Conservation (phyloP, 35 echinoderm and acorn worm species). For the Hemicentrotus pulcherrimus region DNA sequence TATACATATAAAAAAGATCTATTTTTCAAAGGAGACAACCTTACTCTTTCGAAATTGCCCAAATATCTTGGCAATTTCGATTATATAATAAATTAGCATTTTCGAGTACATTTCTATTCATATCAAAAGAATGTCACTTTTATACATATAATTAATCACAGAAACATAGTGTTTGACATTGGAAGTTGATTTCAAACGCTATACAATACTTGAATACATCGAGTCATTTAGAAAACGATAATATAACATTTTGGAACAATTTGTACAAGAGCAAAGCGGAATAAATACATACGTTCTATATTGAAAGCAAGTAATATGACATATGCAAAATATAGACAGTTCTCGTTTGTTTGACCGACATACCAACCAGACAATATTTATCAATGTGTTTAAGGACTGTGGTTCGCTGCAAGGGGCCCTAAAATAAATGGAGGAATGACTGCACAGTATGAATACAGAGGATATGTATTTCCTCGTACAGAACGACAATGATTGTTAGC, state of each 20-base stretch:
- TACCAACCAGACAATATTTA: not conserved
- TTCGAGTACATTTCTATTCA: not conserved
- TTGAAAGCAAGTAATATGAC: not conserved
- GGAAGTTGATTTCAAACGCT: not conserved
- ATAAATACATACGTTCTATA: conserved; percentile 24
- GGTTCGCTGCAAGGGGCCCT: not conserved
- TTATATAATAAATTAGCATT: conserved; percentile 23
- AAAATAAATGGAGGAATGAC: not conserved
- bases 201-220: not conserved
- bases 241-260: not conserved
- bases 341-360: not conserved
- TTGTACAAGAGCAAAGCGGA: not conserved
- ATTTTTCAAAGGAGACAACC: not conserved
- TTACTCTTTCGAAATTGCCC: not conserved
- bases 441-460: not conserved
- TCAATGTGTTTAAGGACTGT: not conserved
- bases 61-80: conserved; percentile 16
- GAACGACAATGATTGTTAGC: not conserved
- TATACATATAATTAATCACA: not conserved
- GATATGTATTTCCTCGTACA: not conserved
- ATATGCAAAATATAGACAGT: not conserved
- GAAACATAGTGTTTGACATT: not conserved
- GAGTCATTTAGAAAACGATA: conserved; percentile 24
- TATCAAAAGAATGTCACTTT: not conserved
- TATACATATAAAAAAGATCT: not conserved